phyloP scores from a whole-genome alignment of 2,888 invertebrate genomes.

The Tuta absoluta region DNA sequence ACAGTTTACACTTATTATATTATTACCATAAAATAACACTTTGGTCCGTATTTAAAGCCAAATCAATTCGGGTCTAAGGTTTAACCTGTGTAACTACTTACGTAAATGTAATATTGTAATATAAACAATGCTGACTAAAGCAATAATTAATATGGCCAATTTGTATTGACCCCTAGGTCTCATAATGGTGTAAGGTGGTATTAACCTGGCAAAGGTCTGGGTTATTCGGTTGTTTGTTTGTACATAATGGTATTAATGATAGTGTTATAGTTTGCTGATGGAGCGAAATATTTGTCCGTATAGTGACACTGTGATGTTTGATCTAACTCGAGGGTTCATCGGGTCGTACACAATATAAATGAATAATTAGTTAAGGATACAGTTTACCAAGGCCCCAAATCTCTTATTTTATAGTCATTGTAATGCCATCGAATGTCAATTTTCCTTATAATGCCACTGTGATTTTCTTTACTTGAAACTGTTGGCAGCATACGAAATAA shows the following conservation, averaged over 20 bases:
- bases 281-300: background rate
- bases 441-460: too few relatives aligned
- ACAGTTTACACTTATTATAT: background rate
- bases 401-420: too few relatives aligned
- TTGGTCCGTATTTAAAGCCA: conserved; percentile 17
- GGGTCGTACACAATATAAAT: too few relatives aligned
- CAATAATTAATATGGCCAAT: conserved; percentile 23
- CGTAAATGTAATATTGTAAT: conserved; percentile 18
- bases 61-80: conserved; percentile 20
- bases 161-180: conserved; percentile 13
- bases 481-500: too few relatives aligned
- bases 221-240: conserved; percentile 15
- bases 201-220: conserved; percentile 22
- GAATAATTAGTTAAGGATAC: too few relatives aligned
- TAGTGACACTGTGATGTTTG: background rate
- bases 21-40: conserved; percentile 46
- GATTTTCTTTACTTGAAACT: too few relatives aligned
- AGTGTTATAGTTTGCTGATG: conserved; percentile 6
- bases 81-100: conserved; percentile 2
- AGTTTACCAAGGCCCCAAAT: too few relatives aligned
- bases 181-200: background rate
- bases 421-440: too few relatives aligned
- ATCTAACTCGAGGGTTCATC: background rate
- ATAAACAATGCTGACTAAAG: conserved; percentile 21
- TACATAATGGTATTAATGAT: background rate